These are phyloP conservation scores for Coendou prehensilis DNA, from an alignment of 2,797 vertebrate species.

Conservation along the genomic window DNA sequence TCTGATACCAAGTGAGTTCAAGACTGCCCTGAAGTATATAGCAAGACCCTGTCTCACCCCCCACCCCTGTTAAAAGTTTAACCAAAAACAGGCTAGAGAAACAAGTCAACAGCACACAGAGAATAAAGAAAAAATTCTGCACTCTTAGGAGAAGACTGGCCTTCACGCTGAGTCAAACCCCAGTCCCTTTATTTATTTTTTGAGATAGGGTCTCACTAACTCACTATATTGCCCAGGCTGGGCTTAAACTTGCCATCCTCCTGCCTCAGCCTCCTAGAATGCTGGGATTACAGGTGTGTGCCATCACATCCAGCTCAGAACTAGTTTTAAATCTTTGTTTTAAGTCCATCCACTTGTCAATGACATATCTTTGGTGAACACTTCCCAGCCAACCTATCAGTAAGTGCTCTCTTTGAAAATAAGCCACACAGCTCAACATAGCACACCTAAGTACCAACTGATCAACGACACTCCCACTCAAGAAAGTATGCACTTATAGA, in stretches of 20 bases:
- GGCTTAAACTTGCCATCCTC: background rate
- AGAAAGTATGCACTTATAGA: constrained; percentile 53
- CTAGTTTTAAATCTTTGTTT: constrained; percentile 53
- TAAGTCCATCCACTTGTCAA: constrained; percentile 42
- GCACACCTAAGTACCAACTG: background rate
- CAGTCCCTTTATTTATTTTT: background rate
- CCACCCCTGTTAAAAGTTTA: background rate
- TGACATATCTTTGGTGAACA: constrained; percentile 35
- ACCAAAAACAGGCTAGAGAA: constrained; percentile 42
- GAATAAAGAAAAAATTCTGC: constrained; percentile 42
- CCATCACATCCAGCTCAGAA: background rate
- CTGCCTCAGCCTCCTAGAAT: background rate
- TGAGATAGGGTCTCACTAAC: background rate
- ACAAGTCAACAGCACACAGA: constrained; percentile 53
- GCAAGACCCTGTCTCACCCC: background rate
- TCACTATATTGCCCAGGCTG: background rate
- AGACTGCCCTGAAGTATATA: background rate
- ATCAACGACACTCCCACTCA: constrained; percentile 17
- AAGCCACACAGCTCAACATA: constrained; percentile 30
- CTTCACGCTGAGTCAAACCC: background rate
- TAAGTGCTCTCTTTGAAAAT: constrained; percentile 57
- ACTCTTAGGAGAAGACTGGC: constrained; percentile 39
- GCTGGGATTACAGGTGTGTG: background rate
- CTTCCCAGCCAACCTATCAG: constrained; percentile 15
- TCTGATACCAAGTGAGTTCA: background rate